phyloP scores from a whole-genome alignment of 2,113 vertebrate genomes.

The Rhizomys pruinosus region DNA sequence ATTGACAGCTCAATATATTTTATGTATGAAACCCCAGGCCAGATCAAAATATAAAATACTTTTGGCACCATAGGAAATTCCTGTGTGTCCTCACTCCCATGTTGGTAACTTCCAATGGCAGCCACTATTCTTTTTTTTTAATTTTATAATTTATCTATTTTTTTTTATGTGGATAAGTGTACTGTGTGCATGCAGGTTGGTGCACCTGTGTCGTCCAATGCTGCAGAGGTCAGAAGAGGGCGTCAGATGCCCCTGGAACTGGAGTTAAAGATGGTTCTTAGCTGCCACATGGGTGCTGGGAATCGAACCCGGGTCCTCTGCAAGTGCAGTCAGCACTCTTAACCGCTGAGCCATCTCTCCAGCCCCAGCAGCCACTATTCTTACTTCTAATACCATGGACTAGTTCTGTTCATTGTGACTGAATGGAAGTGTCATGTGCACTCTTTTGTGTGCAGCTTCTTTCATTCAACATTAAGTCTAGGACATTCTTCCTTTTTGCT shows the following conservation, averaged over 20 bases:
- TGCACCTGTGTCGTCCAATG: no score
- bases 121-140: not conserved
- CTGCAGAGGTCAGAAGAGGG: no score
- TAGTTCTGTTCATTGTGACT: not conserved
- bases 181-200: no score
- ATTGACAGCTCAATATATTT: not conserved
- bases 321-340: no score
- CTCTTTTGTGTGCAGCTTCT: not conserved
- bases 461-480: not conserved
- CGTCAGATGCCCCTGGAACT: no score
- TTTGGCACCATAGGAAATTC: not conserved
- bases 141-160: no score
- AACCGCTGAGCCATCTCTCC: no score
- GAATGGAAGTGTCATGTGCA: not conserved
- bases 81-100: no score
- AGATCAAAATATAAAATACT: not conserved
- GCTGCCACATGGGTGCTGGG: no score
- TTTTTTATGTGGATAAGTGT: no score
- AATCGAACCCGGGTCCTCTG: no score
- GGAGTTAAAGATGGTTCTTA: no score
- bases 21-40: not conserved
- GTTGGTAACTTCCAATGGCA: not conserved
- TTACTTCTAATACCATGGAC: not conserved
- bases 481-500: not conserved
- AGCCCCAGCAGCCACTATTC: not conserved